phyloP scores from a whole-genome alignment of 2,113 vertebrate species.

The Boulengerochromis microlepis region DNA sequence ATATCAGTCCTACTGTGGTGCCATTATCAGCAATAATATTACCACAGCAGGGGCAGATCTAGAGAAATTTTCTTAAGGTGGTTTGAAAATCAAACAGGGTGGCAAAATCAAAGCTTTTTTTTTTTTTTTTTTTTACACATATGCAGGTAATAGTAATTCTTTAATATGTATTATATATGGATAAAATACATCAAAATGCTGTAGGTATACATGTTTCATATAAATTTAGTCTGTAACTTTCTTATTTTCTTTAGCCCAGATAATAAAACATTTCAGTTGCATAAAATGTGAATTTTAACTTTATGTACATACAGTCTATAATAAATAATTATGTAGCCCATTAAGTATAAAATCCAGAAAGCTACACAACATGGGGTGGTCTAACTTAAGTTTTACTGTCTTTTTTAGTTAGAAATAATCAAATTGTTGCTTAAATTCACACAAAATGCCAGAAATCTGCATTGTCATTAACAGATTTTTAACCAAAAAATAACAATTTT shows the following conservation, averaged over 20 bases:
- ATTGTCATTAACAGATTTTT: background rate
- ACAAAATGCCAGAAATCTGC: background rate
- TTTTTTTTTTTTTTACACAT: accelerated
- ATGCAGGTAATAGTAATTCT: accelerated
- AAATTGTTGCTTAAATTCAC: background rate
- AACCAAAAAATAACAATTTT: background rate
- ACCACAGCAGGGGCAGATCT: background rate
- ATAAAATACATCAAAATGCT: background rate
- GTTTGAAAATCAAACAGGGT: background rate
- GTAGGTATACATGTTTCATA: accelerated
- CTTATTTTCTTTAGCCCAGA: background rate
- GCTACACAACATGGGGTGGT: background rate
- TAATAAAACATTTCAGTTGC: background rate
- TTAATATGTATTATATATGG: background rate
- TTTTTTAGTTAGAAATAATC: background rate
- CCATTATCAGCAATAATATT: background rate
- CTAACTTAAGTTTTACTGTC: background rate
- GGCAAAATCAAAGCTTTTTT: background rate
- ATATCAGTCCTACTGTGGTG: background rate
- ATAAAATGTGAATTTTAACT: background rate
- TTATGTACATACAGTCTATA: accelerated
- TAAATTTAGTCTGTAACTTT: accelerated
- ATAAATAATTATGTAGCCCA: background rate
- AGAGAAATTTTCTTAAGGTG: background rate
- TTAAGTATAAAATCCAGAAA: background rate